Base-by-base conservation (phyloP, 2,888 invertebrate genomes). In the Orthosia cruda region DNA sequence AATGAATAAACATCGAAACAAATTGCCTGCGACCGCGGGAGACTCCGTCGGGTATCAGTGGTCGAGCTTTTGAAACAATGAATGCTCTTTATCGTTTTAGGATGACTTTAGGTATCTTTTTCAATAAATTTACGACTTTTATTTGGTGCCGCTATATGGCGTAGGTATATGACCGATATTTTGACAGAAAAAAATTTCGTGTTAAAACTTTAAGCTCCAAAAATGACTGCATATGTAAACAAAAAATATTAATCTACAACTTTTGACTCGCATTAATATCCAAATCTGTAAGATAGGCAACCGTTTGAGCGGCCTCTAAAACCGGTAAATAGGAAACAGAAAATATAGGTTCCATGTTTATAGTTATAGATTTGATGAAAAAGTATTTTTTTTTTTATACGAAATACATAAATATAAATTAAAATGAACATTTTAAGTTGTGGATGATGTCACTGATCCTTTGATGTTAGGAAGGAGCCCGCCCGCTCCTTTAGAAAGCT, bases 1-100 rank as follows among this genome's bases (percentile, higher is more conserved):
- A 92, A 95, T 94, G 93, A 95, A 95, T 95, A 95, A 92, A 93
- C 93, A 94, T 94, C 85, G 92, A 88, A 92, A 93, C 94, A 93
- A 94, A 94, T 94, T 92, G 93, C 89, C 90, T 85, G 89, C 89
- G 92, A 90, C 89, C 77, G 85, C 80, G 79, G 81, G 82, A 78
- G 79, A 71, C 81, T 76, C 77, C 74, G 75, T 71, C 83, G 83
- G 80, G 83, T 86, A 90, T 88, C 90, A 85, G 84, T 85, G 88
- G 80, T 75, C 83, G 81, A 76, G 88, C 85, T 89, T 89, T 88
- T 82, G 81, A 90, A 89, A 90, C 89, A 89, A 92, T 90, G 89
- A 88, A 74, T 84, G 87, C 87, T 83, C 86, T 89, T 88, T 89
- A 86, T 89, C 81, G 89, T 87, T 89, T 89, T 87, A 77, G 81